Base-by-base conservation (phyloP, 1,140 invertebrate genomes). In the Orius insidiosus region DNA sequence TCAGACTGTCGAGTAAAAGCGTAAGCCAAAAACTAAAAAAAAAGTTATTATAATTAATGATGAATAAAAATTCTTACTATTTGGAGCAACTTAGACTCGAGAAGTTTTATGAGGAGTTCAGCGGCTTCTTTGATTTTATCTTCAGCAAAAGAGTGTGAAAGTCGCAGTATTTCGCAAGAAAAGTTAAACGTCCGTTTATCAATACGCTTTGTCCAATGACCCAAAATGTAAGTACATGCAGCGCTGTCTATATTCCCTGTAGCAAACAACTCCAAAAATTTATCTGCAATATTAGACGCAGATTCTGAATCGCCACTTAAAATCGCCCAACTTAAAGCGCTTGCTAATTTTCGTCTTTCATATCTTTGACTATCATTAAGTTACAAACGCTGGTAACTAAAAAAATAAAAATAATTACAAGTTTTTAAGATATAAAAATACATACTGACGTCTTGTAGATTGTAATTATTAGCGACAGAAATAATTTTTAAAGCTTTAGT, bases 11-110 rank as follows among this genome's bases (percentile, higher is more conserved):
- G 15, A 75, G 72, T 0, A 93, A 63, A 8, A 93, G 59, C 10
- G 80, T 82, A n/a, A 77, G 67, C 81, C 82, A 86, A 57, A 89
- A 89, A 54, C 84, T 87, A n/a, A 55, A 38, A 67, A 68, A 53
- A 58, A 56, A 39, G 49, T 13, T 38, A 47, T 34, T 46, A 38
- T 37, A 33, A 40, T 42, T 31, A 24, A 47, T 15, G 24, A 4
- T 24, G 24, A 56, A 47, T n/a, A n/a, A n/a, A n/a, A n/a, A n/a
- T n/a, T 70, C 80, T 78, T 68, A 89, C 85, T 80, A 85, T 62
- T 80, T 79, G 87, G 87, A 1, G 84, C 82, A 31, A 90, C 74
- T 83, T 80, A 0, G 85, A 88, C 16, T 78, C 72, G 16, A 92
- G 61, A 6, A 94, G 65, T 18, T 81, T 82, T 1, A 88, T 69